These are phyloP conservation scores for Corythaeola cristata DNA, from an alignment of 2,113 vertebrate species.

Conservation along the genomic window DNA sequence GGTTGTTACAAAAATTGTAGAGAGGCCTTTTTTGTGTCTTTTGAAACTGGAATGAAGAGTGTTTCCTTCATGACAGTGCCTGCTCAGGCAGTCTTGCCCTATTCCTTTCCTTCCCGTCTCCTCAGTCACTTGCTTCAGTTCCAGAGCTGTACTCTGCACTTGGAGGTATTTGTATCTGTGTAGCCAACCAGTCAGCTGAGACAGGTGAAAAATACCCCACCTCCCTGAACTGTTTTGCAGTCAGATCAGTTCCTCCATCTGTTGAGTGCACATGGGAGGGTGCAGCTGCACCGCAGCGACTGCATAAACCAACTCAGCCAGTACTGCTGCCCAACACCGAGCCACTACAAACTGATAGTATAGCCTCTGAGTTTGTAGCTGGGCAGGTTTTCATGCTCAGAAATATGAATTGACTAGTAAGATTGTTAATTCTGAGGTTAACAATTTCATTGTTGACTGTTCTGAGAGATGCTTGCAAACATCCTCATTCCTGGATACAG, in stretches of 20 bases:
- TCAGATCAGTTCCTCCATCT: neutral
- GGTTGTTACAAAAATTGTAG: neutral
- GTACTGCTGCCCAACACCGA: neutral
- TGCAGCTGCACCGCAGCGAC: neutral
- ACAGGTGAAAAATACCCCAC: neutral
- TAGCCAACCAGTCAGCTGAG: neutral
- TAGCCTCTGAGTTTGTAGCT: neutral
- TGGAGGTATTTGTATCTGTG: too few species aligned
- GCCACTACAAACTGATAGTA: neutral
- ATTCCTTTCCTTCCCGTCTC: neutral
- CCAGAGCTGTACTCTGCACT: neutral
- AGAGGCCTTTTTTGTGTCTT: neutral
- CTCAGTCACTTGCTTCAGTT: neutral
- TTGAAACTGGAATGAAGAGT: neutral
- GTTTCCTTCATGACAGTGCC: neutral
- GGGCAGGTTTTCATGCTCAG: neutral
- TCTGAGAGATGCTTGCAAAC: neutral
- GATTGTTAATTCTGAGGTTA: neutral
- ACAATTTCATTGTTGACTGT: neutral
- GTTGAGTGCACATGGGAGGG: neutral
- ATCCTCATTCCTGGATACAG: neutral
- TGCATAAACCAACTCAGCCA: neutral
- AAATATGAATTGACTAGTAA: neutral
- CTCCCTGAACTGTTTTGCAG: neutral
- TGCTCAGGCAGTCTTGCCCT: neutral